Evolutionary conservation across 2,888 invertebrate species (phyloP).

Genomic region (Podabrus alpinus): DNA sequence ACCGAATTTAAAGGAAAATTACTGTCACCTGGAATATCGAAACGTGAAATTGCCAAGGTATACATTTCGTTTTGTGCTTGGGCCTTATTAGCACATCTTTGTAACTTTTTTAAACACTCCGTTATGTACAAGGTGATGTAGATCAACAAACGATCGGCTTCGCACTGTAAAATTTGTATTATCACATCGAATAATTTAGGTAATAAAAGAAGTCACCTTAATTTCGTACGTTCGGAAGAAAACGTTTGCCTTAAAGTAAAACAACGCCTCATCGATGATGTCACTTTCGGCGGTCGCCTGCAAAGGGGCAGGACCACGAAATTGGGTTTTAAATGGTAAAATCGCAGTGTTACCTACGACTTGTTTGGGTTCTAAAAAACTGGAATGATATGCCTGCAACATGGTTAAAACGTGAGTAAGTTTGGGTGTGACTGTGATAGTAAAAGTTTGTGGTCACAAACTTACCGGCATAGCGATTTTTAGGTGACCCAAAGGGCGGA

Average conservation of each 20-base stretch:
- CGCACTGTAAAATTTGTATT: conserved; percentile 69
- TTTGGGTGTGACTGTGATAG: neutral
- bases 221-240: conserved; percentile 99
- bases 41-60: conserved; percentile 89
- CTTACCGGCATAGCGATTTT: neutral
- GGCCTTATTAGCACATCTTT: conserved; percentile 86
- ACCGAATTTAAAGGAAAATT: conserved; percentile 95
- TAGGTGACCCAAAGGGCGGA: neutral
- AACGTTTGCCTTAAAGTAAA: conserved; percentile 98
- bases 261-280: conserved; percentile 96
- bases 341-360: conserved; percentile 91
- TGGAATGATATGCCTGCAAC: conserved; percentile 93
- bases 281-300: conserved; percentile 74
- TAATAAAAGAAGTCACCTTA: conserved; percentile 66
- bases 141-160: conserved; percentile 94
- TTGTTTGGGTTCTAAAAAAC: conserved; percentile 73
- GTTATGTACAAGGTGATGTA: conserved; percentile 97
- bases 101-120: conserved; percentile 93
- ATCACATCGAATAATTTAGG: neutral
- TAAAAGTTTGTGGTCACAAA: neutral
- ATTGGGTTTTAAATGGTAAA: conserved; percentile 86
- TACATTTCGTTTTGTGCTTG: conserved; percentile 96
- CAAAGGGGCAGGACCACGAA: conserved; percentile 89
- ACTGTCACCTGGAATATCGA: conserved; percentile 94
- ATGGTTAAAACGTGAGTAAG: neutral